phyloP scores from a whole-genome alignment of 2,797 vertebrate genomes.

The Phataginus tricuspis region DNA sequence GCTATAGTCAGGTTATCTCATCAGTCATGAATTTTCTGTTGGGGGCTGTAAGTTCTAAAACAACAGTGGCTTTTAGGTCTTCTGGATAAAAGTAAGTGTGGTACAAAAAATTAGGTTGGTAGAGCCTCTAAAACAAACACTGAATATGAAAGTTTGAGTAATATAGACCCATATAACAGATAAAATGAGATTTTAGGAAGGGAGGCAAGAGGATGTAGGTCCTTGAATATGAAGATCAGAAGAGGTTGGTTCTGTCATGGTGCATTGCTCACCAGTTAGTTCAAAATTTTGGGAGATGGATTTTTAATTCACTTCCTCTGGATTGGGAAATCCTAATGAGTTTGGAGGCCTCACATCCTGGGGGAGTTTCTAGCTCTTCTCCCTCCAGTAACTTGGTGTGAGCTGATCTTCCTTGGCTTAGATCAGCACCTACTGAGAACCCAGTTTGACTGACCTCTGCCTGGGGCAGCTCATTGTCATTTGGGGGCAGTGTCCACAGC shows the following conservation, averaged over 20 bases:
- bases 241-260: background rate
- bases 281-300: background rate
- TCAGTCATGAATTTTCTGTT: background rate
- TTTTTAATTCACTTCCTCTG: background rate
- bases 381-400: background rate
- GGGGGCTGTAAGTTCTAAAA: background rate
- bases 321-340: background rate
- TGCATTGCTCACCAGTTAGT: background rate
- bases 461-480: background rate
- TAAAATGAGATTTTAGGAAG: background rate
- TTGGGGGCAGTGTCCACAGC: background rate
- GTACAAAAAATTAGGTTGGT: background rate
- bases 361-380: background rate
- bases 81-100: background rate
- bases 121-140: background rate
- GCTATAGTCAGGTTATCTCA: background rate
- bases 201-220: background rate
- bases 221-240: background rate
- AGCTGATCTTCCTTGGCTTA: background rate
- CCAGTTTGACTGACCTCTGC: background rate
- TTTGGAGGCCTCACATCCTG: background rate
- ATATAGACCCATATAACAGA: background rate
- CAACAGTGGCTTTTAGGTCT: background rate
- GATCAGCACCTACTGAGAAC: background rate
- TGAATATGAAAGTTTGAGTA: conserved; percentile 1